A percentile compares a stretch with the other conserved stretches of the same genome.
Conservation (phyloP, 2,888 invertebrate species). For the Cecidostiba fungosa region DNA sequence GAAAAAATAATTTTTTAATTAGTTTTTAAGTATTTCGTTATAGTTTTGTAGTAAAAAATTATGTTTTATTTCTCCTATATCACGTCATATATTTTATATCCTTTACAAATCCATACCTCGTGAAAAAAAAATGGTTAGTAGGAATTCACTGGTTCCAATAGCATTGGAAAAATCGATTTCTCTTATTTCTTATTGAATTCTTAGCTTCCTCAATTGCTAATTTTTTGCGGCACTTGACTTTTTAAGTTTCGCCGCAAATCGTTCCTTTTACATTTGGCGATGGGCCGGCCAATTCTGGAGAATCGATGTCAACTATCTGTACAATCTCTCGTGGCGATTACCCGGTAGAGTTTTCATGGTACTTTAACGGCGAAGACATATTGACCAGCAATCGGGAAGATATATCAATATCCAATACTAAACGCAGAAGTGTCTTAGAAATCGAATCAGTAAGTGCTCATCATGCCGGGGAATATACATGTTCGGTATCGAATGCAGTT, state of each 20-base stretch:
- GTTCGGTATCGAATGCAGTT: conserved; percentile 87
- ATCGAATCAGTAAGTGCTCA: conserved; percentile 86
- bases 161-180: not conserved
- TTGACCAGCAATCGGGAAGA: conserved; percentile 74
- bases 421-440: conserved; percentile 84
- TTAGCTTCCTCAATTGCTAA: not conserved
- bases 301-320: conserved; percentile 86
- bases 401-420: conserved; percentile 80
- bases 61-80: no score
- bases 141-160: not conserved
- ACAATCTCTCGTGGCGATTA: conserved; percentile 88
- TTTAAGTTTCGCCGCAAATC: conserved; percentile 86
- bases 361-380: conserved; percentile 85
- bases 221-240: not conserved
- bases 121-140: not conserved
- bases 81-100: no score
- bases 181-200: not conserved
- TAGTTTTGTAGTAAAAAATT: no score
- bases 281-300: conserved; percentile 85
- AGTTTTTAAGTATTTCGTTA: not conserved
- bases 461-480: conserved; percentile 89
- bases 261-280: conserved; percentile 86
- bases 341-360: conserved; percentile 88
- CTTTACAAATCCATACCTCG: not conserved
- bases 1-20: not conserved